A percentile compares a stretch with the other conserved stretches of the same genome.
phyloP scores from a whole-genome alignment of 2,797 vertebrate species.

The Hylomyscus alleni region DNA sequence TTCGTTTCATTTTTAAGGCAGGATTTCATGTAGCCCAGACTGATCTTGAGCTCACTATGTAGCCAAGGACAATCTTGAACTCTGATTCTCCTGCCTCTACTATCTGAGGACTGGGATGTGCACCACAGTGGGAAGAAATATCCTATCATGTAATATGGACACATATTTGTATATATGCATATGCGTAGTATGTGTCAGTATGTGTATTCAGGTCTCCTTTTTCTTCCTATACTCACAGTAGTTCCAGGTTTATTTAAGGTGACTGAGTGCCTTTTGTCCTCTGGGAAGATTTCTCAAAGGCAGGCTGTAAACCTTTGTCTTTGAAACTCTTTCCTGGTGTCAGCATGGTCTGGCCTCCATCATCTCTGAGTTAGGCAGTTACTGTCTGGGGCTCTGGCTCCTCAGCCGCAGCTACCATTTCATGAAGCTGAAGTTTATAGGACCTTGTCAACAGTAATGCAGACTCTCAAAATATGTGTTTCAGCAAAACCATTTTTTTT shows the following conservation, averaged over 20 bases:
- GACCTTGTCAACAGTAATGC: neutral
- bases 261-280: conserved; percentile 17
- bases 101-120: neutral
- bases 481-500: conserved; percentile 52
- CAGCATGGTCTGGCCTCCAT: conserved; percentile 20
- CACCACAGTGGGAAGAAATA: neutral
- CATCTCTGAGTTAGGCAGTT: conserved; percentile 27
- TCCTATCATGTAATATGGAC: neutral
- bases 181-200: too few relatives aligned
- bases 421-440: conserved; percentile 1
- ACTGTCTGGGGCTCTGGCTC: conserved; percentile 15
- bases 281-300: conserved; percentile 59
- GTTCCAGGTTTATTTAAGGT: conserved; percentile 59
- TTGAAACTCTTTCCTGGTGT: conserved; percentile 61
- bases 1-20: neutral
- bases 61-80: neutral
- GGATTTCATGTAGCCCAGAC: neutral
- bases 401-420: conserved; percentile 29
- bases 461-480: conserved; percentile 49
- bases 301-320: conserved; percentile 50
- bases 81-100: neutral
- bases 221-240: neutral
- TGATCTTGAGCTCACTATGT: neutral
- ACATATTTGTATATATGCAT: neutral
- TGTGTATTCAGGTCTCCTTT: neutral